Percentiles rank a stretch among this genome's conserved stretches.
phyloP scores from a whole-genome alignment of 2,888 invertebrate genomes.

The Ornithoptera alexandrae region DNA sequence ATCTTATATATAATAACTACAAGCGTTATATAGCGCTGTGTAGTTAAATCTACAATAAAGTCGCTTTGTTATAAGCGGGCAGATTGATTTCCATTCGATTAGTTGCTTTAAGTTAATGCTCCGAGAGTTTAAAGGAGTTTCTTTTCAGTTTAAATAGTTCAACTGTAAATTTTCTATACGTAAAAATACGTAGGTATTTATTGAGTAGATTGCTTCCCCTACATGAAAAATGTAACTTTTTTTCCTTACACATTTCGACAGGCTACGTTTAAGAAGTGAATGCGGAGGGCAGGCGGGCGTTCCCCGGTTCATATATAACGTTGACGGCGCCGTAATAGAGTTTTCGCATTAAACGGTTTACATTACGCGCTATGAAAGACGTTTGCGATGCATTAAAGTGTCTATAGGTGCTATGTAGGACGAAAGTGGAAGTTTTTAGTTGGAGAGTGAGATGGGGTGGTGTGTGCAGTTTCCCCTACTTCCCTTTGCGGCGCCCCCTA shows the following conservation, averaged over 20 bases:
- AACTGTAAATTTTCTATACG: too few species aligned
- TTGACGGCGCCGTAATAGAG: slow-evolving; percentile 10
- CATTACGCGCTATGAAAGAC: slow-evolving; percentile 41
- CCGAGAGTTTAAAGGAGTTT: too few species aligned
- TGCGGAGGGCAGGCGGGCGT: slow-evolving; percentile 18
- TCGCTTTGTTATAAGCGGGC: too few species aligned
- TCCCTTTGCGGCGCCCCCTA: slow-evolving; percentile 31
- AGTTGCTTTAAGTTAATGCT: too few species aligned
- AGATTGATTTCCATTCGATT: too few species aligned
- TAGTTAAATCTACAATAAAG: too few species aligned
- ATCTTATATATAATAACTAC: too few species aligned
- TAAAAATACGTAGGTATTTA: slow-evolving; percentile 7
- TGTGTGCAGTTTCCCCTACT: slow-evolving; percentile 39
- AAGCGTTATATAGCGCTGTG: too few species aligned
- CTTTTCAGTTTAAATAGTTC: too few species aligned
- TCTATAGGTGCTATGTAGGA: slow-evolving; percentile 52
- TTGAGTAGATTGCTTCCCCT: neutral
- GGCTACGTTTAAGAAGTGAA: slow-evolving; percentile 25
- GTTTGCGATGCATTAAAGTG: slow-evolving; percentile 35
- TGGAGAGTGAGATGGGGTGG: neutral
- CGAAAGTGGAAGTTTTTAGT: slow-evolving; percentile 36
- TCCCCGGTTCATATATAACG: slow-evolving; percentile 18
- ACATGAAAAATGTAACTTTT: slow-evolving; percentile 15
- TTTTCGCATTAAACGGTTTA: slow-evolving; percentile 27
- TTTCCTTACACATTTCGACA: slow-evolving; percentile 12